These are phyloP conservation scores for Gila orcuttii DNA, from an alignment of 2,113 vertebrate species.

Conservation along the genomic window DNA sequence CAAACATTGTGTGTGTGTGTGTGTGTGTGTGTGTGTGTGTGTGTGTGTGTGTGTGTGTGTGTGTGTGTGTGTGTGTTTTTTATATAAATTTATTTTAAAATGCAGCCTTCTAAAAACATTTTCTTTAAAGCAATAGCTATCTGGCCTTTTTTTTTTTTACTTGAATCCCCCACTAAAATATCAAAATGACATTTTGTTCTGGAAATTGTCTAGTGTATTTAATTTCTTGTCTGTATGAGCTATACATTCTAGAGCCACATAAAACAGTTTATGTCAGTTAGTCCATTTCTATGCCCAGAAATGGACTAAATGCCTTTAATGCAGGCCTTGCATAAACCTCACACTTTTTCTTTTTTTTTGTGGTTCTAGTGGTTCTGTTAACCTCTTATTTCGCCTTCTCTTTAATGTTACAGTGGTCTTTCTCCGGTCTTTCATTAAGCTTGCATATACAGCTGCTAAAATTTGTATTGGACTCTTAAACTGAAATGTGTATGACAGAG, in stretches of 20 bases:
- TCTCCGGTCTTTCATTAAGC: not conserved
- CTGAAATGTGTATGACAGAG: not conserved
- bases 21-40: too few relatives aligned
- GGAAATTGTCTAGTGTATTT: not conserved
- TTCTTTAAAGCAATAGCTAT: too few relatives aligned
- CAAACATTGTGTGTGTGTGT: too few relatives aligned
- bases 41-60: too few relatives aligned
- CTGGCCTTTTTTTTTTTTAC: too few relatives aligned
- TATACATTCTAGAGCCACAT: not conserved
- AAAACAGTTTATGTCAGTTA: not conserved
- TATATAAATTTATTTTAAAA: too few relatives aligned
- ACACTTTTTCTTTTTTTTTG: not conserved
- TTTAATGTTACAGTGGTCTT: not conserved
- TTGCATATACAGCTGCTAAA: slow-evolving; percentile 4
- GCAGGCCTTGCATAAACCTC: not conserved
- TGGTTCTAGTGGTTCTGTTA: not conserved
- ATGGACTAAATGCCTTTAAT: not conserved
- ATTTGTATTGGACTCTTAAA: not conserved
- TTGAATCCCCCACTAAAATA: not conserved
- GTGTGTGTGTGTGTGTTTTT: too few relatives aligned
- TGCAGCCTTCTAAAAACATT: too few relatives aligned
- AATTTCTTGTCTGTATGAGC: not conserved
- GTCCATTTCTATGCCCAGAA: too few relatives aligned
- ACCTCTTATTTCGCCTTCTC: not conserved
- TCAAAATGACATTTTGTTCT: not conserved